Evolutionary conservation across 1,140 invertebrate genomes (phyloP).

Genomic region (Globodera rostochiensis): DNA sequence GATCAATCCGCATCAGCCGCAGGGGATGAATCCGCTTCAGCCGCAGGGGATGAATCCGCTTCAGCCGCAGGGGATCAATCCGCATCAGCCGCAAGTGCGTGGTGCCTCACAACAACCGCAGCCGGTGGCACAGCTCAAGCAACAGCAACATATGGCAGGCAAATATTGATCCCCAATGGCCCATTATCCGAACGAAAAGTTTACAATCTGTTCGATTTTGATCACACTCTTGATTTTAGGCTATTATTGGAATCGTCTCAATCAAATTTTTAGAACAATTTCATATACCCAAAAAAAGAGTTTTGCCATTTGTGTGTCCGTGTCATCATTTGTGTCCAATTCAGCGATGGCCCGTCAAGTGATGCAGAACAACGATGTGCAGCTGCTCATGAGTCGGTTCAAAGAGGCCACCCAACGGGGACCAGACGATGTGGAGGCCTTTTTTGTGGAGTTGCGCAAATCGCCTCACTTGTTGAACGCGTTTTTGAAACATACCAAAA

Average conservation of each 20-base stretch:
- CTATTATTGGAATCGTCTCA: neutral
- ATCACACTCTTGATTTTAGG: neutral
- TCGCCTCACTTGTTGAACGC: conserved; percentile 56
- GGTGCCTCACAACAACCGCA: neutral
- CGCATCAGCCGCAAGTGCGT: conserved; percentile 35
- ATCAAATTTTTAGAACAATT: no score
- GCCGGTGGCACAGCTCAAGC: neutral
- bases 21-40: conserved; percentile 15
- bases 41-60: conserved; percentile 10
- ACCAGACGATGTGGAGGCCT: conserved; percentile 19
- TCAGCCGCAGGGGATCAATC: neutral
- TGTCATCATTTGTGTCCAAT: neutral
- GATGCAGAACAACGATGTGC: conserved; percentile 30
- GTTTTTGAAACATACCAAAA: conserved; percentile 49
- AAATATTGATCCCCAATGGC: neutral
- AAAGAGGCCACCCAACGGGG: conserved; percentile 19
- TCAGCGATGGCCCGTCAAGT: conserved; percentile 18
- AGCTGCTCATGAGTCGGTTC: conserved; percentile 37
- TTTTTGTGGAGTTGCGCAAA: conserved; percentile 52
- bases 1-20: no score
- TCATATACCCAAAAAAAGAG: no score
- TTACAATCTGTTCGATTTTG: neutral
- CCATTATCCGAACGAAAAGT: neutral
- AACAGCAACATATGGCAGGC: neutral
- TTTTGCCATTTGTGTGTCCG: no score